Conservation (phyloP, 1,140 invertebrate species). For the Delia radicum region DNA sequence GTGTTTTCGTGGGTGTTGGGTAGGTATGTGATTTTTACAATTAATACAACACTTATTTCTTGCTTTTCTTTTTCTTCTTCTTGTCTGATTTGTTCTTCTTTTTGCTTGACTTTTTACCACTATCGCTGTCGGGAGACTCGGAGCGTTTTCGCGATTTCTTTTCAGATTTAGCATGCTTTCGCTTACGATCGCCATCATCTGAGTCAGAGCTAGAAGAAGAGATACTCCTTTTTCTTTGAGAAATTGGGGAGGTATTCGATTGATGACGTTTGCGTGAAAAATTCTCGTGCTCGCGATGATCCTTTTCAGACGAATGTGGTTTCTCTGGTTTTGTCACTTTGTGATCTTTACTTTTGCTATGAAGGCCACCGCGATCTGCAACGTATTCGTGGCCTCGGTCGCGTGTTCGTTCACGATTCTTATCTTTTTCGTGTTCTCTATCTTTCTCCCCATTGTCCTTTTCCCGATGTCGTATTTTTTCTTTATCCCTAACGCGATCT, state of each 20-base stretch:
- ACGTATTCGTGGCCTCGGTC: not conserved
- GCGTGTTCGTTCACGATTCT: not conserved
- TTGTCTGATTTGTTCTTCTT: constrained; percentile 28
- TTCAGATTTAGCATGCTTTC: constrained; percentile 25
- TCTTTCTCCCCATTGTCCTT: not conserved
- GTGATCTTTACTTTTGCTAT: not conserved
- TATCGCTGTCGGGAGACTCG: constrained; percentile 2
- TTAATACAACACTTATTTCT: constrained; percentile 10
- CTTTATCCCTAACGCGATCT: constrained; percentile 7
- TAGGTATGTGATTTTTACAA: not conserved
- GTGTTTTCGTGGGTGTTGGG: not conserved
- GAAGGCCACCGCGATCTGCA: not conserved
- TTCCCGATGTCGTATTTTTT: not conserved
- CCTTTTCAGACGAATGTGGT: not conserved
- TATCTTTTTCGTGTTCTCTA: constrained; percentile 12
- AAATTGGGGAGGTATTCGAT: not conserved
- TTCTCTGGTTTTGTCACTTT: constrained; percentile 8
- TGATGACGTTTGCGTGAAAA: not conserved
- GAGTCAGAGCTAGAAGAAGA: constrained; percentile 21
- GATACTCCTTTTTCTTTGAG: constrained; percentile 2
- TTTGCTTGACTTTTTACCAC: constrained; percentile 13
- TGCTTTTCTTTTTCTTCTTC: constrained; percentile 30
- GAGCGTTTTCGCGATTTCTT: constrained; percentile 25
- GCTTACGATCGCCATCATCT: constrained; percentile 18
- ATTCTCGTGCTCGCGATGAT: not conserved